Conservation (phyloP, 2,888 invertebrate genomes). For the Polia nebulosa region DNA sequence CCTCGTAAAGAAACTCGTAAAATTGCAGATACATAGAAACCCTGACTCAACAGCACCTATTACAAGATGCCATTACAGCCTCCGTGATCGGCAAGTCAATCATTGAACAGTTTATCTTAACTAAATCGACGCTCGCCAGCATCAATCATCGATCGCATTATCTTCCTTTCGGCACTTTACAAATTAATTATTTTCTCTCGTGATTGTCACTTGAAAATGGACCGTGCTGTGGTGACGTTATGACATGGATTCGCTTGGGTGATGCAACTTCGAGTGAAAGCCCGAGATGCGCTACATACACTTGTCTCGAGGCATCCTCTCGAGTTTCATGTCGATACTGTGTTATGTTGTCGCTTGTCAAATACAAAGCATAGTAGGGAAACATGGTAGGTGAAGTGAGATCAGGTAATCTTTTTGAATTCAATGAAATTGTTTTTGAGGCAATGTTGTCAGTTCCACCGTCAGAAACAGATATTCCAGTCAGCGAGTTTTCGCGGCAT, state of each 20-base stretch:
- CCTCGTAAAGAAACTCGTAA: constrained; percentile 36
- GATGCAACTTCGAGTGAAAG: constrained; percentile 57
- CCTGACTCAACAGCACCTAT: constrained; percentile 38
- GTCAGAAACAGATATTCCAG: neutral
- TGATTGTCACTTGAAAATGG: constrained; percentile 38
- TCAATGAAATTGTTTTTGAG: no score
- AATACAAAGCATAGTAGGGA: neutral
- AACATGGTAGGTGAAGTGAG: neutral
- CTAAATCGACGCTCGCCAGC: constrained; percentile 31
- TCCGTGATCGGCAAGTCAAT: constrained; percentile 25
- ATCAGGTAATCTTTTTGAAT: neutral
- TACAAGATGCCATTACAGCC: constrained; percentile 47
- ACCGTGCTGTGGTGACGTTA: constrained; percentile 36
- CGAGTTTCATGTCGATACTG: constrained; percentile 17
- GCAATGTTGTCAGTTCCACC: neutral
- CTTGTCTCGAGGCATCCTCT: constrained; percentile 40
- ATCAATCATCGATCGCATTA: constrained; percentile 57
- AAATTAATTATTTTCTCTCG: constrained; percentile 64
- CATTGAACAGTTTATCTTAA: constrained; percentile 53
- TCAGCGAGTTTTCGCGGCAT: neutral
- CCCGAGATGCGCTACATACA: constrained; percentile 50
- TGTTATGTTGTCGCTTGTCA: neutral
- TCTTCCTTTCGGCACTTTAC: constrained; percentile 61
- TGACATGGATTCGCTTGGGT: constrained; percentile 44
- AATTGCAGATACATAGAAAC: constrained; percentile 46